Base-by-base conservation (phyloP, 35 echinoderm and acorn worm species). In the Amphiura filiformis region DNA sequence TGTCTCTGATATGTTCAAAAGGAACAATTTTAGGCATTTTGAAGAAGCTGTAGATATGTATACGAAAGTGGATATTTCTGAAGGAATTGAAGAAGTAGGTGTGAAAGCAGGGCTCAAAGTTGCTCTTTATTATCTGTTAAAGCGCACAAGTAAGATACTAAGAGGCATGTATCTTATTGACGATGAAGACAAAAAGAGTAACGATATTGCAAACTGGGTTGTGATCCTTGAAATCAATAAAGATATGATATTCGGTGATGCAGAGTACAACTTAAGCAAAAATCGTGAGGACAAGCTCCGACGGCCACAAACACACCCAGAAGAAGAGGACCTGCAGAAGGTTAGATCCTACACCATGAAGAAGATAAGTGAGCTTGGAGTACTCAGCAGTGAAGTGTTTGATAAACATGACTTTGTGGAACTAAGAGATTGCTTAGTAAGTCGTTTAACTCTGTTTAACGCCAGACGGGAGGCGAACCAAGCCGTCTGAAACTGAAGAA, bases 161-260 rank as follows among this genome's bases (percentile, higher is more conserved):
- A 87, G 77, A 49, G 80, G 38, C 18, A 56, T 49, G 12, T 93
- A 83, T 38, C 42, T 82, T 26, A 76, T 87, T 20, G 84, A 92
- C 1, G 84, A 87, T 22, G 20, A 88, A 26, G 86, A 88, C 87
- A 57, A 81, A 9, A 31, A 31, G n/a, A 79, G 80, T 77, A 81
- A 38, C 39, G 81, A 88, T 36, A 56, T 93, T 5, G 91, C 82
- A 32, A 83, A 78, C 32, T 93, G 82, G 75, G 35, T 88, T 14
- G 65, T 81, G 39, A 32, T 88, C 22, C 38, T 88, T 0, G 56
- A 93, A 52, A 57, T 88, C 4, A 93, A 88, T 35, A 57, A 87
- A 42, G 81, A 88, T 40, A 70, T 38, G 5, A 35, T 93, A 23
- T 93, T 93, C 79, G 91, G 91, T 32, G 91, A 93, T 88, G 91